These are phyloP conservation scores for Drosophila sturtevanti DNA, from an alignment of 1,140 invertebrate genomes.

Conservation along the genomic window DNA sequence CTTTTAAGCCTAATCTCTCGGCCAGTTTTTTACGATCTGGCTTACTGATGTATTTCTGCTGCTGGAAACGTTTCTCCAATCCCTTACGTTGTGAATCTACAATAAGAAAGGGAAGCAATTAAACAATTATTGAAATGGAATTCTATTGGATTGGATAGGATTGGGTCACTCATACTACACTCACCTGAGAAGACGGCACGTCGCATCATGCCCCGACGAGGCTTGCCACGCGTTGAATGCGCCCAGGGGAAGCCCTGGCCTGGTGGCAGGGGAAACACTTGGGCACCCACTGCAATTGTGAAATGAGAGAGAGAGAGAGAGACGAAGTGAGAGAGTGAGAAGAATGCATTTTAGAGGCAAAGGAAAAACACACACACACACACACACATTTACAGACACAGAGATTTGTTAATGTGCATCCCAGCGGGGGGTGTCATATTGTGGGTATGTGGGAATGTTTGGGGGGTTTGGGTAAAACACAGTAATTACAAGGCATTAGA, in stretches of 20 bases:
- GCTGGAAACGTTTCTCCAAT: slow-evolving; percentile 96
- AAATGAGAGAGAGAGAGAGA: slow-evolving; percentile 15
- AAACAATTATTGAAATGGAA: slow-evolving; percentile 20
- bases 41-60: slow-evolving; percentile 99
- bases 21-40: slow-evolving; percentile 98
- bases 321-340: slow-evolving; percentile 32
- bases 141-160: too few species aligned
- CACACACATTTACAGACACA: slow-evolving; percentile 35
- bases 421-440: slow-evolving; percentile 23
- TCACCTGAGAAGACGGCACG: slow-evolving; percentile 90
- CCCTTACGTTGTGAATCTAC: slow-evolving; percentile 96
- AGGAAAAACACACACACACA: slow-evolving; percentile 39
- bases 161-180: slow-evolving; percentile 37
- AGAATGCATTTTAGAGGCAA: slow-evolving; percentile 55
- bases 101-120: slow-evolving; percentile 84
- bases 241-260: slow-evolving; percentile 90
- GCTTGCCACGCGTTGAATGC: slow-evolving; percentile 90
- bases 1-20: slow-evolving; percentile 96
- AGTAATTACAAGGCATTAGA: slow-evolving; percentile 5
- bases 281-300: slow-evolving; percentile 81
- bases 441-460: slow-evolving; percentile 24
- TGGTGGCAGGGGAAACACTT: slow-evolving; percentile 87
- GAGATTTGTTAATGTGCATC: slow-evolving; percentile 70
- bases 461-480: background rate
- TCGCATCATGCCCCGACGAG: slow-evolving; percentile 96